Percentiles rank a stretch among this genome's conserved stretches.
Evolutionary conservation across 1,140 invertebrate genomes (phyloP).

Genomic region (Diprion similis): DNA sequence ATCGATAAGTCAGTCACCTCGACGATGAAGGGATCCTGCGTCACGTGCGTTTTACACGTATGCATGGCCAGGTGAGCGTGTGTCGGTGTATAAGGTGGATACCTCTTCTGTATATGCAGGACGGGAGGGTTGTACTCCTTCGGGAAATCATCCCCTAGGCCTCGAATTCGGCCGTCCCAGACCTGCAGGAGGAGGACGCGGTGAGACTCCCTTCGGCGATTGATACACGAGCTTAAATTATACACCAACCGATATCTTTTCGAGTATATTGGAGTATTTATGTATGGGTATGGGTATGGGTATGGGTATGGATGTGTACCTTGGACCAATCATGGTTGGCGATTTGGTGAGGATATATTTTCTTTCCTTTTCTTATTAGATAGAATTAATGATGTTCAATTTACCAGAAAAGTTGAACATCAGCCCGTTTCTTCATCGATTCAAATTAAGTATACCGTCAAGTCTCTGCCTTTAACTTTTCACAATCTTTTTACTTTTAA

Average conservation of each 20-base stretch:
- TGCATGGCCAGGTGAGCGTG: neutral
- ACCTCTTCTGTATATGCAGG: neutral
- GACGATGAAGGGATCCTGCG: neutral
- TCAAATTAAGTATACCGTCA: too few relatives aligned
- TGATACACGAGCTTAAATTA: constrained; percentile 31
- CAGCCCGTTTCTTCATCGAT: too few relatives aligned
- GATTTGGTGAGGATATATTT: too few relatives aligned
- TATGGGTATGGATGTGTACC: too few relatives aligned
- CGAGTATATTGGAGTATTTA: too few relatives aligned
- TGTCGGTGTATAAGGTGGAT: neutral
- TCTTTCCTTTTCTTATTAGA: too few relatives aligned
- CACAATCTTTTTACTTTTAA: too few relatives aligned
- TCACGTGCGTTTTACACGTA: neutral
- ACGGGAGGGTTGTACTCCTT: constrained; percentile 23
- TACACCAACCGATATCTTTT: constrained; percentile 13
- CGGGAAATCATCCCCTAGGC: constrained; percentile 48
- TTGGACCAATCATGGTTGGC: too few relatives aligned
- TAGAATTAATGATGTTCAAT: too few relatives aligned
- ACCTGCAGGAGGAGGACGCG: neutral
- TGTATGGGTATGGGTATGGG: too few relatives aligned
- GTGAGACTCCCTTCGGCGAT: constrained; percentile 35
- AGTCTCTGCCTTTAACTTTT: too few relatives aligned
- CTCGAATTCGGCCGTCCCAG: constrained; percentile 28
- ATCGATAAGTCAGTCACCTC: neutral
- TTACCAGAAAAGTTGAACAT: too few relatives aligned